phyloP scores from a whole-genome alignment of 2,797 vertebrate species.

The Macropus fuliginosus region DNA sequence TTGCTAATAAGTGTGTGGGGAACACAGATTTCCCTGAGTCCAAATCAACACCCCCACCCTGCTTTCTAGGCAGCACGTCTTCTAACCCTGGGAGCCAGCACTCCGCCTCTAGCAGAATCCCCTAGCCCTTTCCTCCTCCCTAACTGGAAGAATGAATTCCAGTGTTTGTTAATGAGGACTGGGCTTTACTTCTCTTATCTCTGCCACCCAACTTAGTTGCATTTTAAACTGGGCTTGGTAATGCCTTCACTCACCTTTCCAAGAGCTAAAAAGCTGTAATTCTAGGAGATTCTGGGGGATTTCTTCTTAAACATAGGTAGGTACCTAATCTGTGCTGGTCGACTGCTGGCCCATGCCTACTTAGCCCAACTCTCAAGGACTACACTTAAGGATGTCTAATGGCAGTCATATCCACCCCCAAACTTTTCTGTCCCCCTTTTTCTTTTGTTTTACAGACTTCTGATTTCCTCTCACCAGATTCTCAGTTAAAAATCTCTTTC shows the following conservation, averaged over 20 bases:
- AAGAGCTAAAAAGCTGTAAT: neutral
- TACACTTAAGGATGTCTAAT: neutral
- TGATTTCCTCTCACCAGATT: neutral
- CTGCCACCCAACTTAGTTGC: neutral
- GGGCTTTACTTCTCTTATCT: neutral
- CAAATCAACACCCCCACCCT: neutral
- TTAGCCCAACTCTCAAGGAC: neutral
- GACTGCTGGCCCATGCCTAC: too few relatives aligned
- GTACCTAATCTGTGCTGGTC: too few relatives aligned
- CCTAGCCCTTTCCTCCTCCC: neutral
- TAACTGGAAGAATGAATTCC: neutral
- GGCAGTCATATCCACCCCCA: neutral
- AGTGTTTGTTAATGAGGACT: slow-evolving; percentile 11
- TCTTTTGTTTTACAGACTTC: neutral
- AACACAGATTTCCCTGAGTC: neutral
- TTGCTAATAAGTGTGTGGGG: neutral
- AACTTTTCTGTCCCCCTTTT: neutral
- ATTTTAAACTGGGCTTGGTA: slow-evolving; percentile 25
- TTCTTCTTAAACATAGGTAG: neutral
- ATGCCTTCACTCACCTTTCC: neutral
- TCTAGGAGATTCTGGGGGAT: neutral
- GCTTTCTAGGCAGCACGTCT: neutral
- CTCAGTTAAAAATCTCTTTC: slow-evolving; percentile 30
- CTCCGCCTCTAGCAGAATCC: too few relatives aligned
- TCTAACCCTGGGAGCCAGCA: neutral